These are phyloP conservation scores for Percina caprodes DNA, from an alignment of 2,113 vertebrate species.

Conservation along the genomic window DNA sequence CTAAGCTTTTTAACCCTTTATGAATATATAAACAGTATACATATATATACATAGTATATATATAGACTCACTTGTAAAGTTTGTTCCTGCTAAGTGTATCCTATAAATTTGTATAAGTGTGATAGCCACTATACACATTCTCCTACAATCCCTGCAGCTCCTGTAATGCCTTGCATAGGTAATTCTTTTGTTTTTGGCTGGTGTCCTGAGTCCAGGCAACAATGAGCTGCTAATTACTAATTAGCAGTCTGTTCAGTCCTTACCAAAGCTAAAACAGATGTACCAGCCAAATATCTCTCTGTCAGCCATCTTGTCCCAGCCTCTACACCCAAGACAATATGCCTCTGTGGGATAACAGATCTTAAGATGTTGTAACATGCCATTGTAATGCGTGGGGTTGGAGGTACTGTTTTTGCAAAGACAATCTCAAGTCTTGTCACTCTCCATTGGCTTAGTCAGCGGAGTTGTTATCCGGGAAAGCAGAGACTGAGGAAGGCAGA, in stretches of 20 bases:
- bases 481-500: neutral
- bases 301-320: slow-evolving; percentile 16
- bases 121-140: neutral
- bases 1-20: neutral
- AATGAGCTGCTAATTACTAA: slow-evolving; percentile 64
- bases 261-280: slow-evolving; percentile 43
- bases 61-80: no score
- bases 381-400: slow-evolving; percentile 24
- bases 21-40: neutral
- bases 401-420: slow-evolving; percentile 13
- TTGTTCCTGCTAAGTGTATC: no score
- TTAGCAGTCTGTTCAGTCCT: slow-evolving; percentile 45
- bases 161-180: slow-evolving; percentile 28
- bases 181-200: slow-evolving; percentile 42
- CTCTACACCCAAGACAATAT: slow-evolving; percentile 9
- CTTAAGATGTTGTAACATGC: slow-evolving; percentile 29
- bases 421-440: slow-evolving; percentile 11
- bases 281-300: slow-evolving; percentile 6
- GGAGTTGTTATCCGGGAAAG: neutral
- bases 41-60: no score
- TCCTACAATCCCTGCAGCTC: slow-evolving; percentile 25
- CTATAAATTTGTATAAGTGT: neutral
- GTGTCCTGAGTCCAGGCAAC: slow-evolving; percentile 33
- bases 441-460: slow-evolving; percentile 36
- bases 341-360: slow-evolving; percentile 15